Percentiles rank a stretch among this genome's conserved stretches.
Conservation (phyloP, 2,888 invertebrate genomes). For the Ornithoptera priamus region DNA sequence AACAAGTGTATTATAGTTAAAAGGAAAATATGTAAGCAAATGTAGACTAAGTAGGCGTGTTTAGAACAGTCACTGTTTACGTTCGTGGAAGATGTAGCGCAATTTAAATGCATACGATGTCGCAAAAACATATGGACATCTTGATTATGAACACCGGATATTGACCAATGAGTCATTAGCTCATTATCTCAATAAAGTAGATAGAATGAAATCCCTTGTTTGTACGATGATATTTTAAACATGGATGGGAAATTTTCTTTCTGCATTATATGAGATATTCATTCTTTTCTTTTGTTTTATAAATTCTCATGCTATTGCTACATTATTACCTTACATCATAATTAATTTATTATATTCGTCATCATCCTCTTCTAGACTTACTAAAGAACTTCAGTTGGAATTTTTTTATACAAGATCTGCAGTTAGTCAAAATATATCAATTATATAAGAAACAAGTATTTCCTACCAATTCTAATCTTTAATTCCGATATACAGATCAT, state of each 20-base stretch:
- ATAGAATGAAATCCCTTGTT: slow-evolving; percentile 47
- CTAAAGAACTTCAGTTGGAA: neutral
- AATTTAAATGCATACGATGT: slow-evolving; percentile 59
- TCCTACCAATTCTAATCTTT: no score
- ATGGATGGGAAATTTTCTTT: slow-evolving; percentile 1
- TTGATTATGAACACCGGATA: slow-evolving; percentile 61
- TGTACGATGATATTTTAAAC: slow-evolving; percentile 11
- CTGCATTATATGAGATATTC: neutral
- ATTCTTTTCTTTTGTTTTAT: slow-evolving; percentile 4
- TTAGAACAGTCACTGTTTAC: slow-evolving; percentile 26
- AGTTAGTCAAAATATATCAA: no score
- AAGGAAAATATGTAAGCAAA: slow-evolving; percentile 4
- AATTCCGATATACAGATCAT: no score
- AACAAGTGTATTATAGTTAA: neutral
- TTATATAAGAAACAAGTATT: no score
- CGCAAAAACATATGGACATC: slow-evolving; percentile 69
- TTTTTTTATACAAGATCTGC: no score
- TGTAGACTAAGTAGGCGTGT: slow-evolving; percentile 13
- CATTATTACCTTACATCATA: slow-evolving; percentile 1
- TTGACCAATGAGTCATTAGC: slow-evolving; percentile 60
- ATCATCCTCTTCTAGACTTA: slow-evolving; percentile 3
- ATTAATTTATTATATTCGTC: slow-evolving; percentile 3
- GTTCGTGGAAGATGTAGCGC: slow-evolving; percentile 44
- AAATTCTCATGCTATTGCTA: neutral
- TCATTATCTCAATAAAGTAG: slow-evolving; percentile 65